phyloP scores from a whole-genome alignment of 2,113 vertebrate species.

The Tetraodon nigroviridis region DNA sequence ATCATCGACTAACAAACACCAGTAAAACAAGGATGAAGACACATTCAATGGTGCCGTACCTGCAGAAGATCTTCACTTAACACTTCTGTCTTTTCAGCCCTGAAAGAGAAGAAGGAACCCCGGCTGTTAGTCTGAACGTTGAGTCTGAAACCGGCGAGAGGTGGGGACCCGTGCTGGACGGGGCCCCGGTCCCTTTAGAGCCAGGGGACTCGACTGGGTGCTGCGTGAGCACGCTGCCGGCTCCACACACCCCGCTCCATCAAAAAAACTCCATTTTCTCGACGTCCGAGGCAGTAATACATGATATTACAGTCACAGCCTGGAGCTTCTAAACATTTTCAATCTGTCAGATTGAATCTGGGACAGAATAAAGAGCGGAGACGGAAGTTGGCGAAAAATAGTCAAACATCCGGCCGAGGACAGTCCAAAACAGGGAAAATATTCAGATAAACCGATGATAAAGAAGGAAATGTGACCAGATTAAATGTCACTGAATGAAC shows the following conservation, averaged over 20 bases:
- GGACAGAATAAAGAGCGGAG: background rate
- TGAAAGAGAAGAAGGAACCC: constrained; percentile 37
- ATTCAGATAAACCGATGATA: no score
- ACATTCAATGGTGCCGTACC: constrained; percentile 42
- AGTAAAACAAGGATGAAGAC: constrained; percentile 5
- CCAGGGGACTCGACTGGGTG: no score
- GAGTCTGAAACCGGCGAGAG: no score
- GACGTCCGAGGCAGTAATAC: constrained; percentile 15
- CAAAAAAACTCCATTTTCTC: constrained; percentile 28
- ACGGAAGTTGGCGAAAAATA: no score
- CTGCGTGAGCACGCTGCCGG: no score
- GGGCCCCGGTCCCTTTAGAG: no score
- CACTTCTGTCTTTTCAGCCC: constrained; percentile 73
- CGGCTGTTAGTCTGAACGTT: constrained; percentile 9
- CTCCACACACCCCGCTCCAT: constrained; percentile 12
- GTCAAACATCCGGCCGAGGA: background rate
- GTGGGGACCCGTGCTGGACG: no score
- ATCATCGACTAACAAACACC: no score
- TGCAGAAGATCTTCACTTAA: constrained; percentile 70
- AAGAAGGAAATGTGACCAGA: no score
- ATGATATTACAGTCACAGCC: constrained; percentile 9
- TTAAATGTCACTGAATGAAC: no score
- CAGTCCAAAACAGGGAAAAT: no score
- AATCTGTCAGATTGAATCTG: background rate
- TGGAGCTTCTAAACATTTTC: constrained; percentile 13